Conservation (phyloP, 2,113 vertebrate genomes). For the Nansenia antarctica region DNA sequence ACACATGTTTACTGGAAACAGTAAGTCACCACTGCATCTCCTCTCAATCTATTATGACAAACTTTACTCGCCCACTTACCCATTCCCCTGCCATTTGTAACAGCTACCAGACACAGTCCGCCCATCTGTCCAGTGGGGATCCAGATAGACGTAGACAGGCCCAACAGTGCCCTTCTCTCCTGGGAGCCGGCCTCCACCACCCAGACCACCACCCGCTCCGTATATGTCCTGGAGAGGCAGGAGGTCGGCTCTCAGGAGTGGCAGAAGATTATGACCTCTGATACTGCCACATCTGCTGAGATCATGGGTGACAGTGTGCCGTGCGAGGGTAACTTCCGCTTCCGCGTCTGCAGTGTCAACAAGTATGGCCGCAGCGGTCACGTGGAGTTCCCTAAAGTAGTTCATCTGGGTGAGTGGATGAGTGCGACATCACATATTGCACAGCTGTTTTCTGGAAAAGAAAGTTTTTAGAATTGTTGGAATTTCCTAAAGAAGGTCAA, state of each 20-base stretch:
- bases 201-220: conserved; percentile 72
- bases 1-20: too few species aligned
- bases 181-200: conserved; percentile 76
- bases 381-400: conserved; percentile 82
- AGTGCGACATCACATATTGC: too few species aligned
- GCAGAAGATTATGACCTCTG: conserved; percentile 86
- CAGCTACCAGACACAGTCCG: conserved; percentile 82
- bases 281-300: conserved; percentile 75
- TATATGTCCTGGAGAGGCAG: conserved; percentile 86
- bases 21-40: neutral
- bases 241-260: conserved; percentile 83
- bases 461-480: too few species aligned
- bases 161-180: conserved; percentile 79
- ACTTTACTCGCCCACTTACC: neutral
- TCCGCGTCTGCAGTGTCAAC: conserved; percentile 85
- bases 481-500: too few species aligned
- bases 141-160: conserved; percentile 77
- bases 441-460: too few species aligned
- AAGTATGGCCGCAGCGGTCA: conserved; percentile 85
- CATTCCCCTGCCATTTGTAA: conserved; percentile 19
- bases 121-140: conserved; percentile 78
- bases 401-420: conserved; percentile 77
- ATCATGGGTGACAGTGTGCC: conserved; percentile 80
- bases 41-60: neutral
- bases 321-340: conserved; percentile 82